A percentile compares a stretch with the other conserved stretches of the same genome.
These are phyloP conservation scores for Drosophila ercepeae DNA, from an alignment of 1,140 invertebrate genomes.

Conservation along the genomic window DNA sequence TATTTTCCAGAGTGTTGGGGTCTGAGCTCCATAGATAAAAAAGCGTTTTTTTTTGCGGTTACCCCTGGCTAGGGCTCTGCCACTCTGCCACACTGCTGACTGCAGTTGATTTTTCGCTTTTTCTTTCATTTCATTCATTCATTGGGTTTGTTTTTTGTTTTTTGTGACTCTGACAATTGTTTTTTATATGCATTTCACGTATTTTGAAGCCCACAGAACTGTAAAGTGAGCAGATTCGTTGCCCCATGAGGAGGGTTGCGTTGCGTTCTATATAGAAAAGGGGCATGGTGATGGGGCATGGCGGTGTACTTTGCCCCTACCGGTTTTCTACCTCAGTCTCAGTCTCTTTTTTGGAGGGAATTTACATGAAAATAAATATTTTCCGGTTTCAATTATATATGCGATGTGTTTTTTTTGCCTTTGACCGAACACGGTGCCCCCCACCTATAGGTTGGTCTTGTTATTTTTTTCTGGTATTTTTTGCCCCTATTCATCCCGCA, in stretches of 20 bases:
- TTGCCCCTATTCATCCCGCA: slow-evolving; percentile 15
- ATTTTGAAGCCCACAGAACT: slow-evolving; percentile 32
- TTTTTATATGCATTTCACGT: slow-evolving; percentile 79
- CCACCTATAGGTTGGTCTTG: slow-evolving; percentile 11
- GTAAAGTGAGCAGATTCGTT: slow-evolving; percentile 44
- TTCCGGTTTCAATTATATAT: slow-evolving; percentile 82
- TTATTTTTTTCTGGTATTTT: slow-evolving; percentile 18
- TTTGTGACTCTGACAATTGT: slow-evolving; percentile 64
- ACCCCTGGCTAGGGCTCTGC: slow-evolving; percentile 23
- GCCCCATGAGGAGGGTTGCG: slow-evolving; percentile 39
- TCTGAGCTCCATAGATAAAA: slow-evolving; percentile 68
- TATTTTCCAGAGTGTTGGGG: slow-evolving; percentile 24
- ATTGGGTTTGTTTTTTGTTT: slow-evolving; percentile 42
- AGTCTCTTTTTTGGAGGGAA: slow-evolving; percentile 56
- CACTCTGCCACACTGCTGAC: slow-evolving; percentile 15
- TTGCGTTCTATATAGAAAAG: slow-evolving; percentile 19
- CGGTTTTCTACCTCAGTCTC: slow-evolving; percentile 13
- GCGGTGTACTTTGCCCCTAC: slow-evolving; percentile 41
- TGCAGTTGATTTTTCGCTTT: slow-evolving; percentile 52
- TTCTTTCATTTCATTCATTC: slow-evolving; percentile 50
- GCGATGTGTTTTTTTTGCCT: slow-evolving; percentile 34
- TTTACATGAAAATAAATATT: slow-evolving; percentile 83
- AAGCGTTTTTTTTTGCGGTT: slow-evolving; percentile 61
- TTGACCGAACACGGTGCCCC: slow-evolving; percentile 31
- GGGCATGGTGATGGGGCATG: too few species aligned